These are phyloP conservation scores for Drosophila buzzatii DNA, from an alignment of 2,888 invertebrate species.

Conservation along the genomic window DNA sequence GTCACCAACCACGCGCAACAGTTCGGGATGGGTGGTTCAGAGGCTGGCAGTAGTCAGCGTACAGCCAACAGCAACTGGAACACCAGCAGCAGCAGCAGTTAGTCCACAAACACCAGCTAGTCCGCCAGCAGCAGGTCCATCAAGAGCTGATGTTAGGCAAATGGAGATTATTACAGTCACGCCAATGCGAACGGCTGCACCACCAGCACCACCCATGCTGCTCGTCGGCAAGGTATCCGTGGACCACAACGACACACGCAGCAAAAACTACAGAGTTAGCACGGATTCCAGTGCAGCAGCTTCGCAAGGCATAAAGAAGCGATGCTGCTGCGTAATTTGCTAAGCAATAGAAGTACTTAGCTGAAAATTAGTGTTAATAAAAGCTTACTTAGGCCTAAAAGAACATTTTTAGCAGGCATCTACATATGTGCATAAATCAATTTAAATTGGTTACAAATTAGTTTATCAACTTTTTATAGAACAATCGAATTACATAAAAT, in stretches of 20 bases:
- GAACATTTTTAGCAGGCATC: no score
- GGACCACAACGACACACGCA: conserved; percentile 34
- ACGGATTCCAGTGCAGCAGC: conserved; percentile 29
- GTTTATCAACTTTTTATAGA: not conserved
- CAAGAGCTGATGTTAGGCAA: conserved; percentile 1
- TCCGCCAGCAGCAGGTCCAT: not conserved
- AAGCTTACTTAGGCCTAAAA: not conserved
- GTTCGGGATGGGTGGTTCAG: conserved; percentile 18
- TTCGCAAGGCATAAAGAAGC: conserved; percentile 13
- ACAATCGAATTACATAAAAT: not conserved
- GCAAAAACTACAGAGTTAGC: conserved; percentile 48
- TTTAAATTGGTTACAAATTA: not conserved
- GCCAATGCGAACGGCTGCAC: not conserved
- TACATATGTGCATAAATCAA: not conserved
- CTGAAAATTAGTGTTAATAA: not conserved
- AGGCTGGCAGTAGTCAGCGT: not conserved
- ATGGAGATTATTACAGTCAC: conserved; percentile 32
- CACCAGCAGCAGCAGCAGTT: not conserved
- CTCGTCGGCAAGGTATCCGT: conserved; percentile 35
- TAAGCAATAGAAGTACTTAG: conserved; percentile 6
- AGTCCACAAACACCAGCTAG: not conserved
- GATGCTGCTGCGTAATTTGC: conserved; percentile 47
- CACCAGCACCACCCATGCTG: conserved; percentile 25
- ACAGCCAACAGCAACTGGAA: not conserved
- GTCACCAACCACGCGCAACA: conserved; percentile 9